Conservation (phyloP, 2,113 vertebrate species). For the Cettia cetti region DNA sequence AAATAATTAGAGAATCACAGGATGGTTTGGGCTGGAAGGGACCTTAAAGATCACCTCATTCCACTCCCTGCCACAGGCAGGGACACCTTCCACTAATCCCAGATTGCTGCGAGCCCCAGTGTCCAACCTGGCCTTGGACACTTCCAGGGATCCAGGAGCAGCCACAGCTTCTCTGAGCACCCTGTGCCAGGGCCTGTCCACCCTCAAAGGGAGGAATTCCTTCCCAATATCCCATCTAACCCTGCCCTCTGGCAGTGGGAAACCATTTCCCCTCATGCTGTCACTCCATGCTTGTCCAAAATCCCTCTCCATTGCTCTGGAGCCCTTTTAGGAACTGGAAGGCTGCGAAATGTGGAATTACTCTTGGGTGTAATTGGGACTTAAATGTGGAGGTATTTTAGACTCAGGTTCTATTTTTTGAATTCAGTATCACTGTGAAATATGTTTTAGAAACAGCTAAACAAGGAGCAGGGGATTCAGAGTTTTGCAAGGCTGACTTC, state of each 20-base stretch:
- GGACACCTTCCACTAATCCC: fast-evolving
- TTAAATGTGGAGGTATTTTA: background rate
- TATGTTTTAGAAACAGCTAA: background rate
- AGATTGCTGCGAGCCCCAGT: background rate
- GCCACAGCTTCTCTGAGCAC: background rate
- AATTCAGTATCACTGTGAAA: background rate
- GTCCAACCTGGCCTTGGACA: background rate
- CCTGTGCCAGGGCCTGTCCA: background rate
- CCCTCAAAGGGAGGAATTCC: fast-evolving
- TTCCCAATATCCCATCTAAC: background rate
- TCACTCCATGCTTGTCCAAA: background rate
- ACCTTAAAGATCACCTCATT: fast-evolving
- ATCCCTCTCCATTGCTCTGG: background rate
- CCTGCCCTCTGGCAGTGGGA: background rate
- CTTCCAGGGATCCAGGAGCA: background rate
- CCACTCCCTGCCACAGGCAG: background rate
- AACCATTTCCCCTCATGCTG: fast-evolving
- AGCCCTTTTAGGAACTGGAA: background rate
- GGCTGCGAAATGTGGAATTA: background rate
- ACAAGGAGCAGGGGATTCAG: background rate
- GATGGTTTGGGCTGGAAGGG: background rate
- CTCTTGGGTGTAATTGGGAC: background rate
- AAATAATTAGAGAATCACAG: background rate
- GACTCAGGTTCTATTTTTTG: background rate
- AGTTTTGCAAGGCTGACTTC: background rate